Conservation (phyloP, 2,113 vertebrate genomes). For the Ranitomeya imitator region DNA sequence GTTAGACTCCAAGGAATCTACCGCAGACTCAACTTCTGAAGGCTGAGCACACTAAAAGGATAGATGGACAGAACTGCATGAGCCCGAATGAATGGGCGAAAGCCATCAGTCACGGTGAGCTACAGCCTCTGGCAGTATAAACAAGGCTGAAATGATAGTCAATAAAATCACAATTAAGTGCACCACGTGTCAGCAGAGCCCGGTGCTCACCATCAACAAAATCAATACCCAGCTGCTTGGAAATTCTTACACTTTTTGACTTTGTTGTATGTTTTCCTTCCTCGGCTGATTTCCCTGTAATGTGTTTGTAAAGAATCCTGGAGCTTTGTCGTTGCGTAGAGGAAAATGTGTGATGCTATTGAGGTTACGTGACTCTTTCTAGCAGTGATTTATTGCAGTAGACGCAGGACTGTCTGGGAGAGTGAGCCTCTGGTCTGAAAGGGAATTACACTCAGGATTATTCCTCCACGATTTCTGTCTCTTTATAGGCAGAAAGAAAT, state of each 20-base stretch:
- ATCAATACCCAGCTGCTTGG: constrained; percentile 66
- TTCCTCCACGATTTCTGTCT: not conserved
- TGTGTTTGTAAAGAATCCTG: constrained; percentile 56
- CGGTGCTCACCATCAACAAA: constrained; percentile 66
- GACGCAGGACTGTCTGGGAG: constrained; percentile 28
- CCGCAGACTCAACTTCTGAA: not conserved
- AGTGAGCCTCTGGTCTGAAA: not conserved
- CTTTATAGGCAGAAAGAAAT: constrained; percentile 6
- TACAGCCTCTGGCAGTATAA: constrained; percentile 67
- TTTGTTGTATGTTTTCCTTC: constrained; percentile 59
- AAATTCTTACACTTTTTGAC: constrained; percentile 64
- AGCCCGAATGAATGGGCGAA: constrained; percentile 65
- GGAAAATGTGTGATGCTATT: constrained; percentile 27
- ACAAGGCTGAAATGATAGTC: constrained; percentile 72
- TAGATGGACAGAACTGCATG: constrained; percentile 59
- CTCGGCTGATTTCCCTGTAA: constrained; percentile 59
- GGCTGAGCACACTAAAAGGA: constrained; percentile 42
- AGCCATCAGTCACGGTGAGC: constrained; percentile 65
- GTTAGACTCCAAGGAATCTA: not conserved
- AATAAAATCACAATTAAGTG: constrained; percentile 73
- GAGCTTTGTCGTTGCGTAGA: constrained; percentile 29
- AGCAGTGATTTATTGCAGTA: constrained; percentile 25
- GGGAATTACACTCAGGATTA: constrained; percentile 16
- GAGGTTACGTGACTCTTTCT: constrained; percentile 8
- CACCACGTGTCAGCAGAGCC: constrained; percentile 63